Percentiles rank a stretch among this genome's conserved stretches.
phyloP scores from a whole-genome alignment of 2,797 vertebrate genomes.

The Naso thynnoides region DNA sequence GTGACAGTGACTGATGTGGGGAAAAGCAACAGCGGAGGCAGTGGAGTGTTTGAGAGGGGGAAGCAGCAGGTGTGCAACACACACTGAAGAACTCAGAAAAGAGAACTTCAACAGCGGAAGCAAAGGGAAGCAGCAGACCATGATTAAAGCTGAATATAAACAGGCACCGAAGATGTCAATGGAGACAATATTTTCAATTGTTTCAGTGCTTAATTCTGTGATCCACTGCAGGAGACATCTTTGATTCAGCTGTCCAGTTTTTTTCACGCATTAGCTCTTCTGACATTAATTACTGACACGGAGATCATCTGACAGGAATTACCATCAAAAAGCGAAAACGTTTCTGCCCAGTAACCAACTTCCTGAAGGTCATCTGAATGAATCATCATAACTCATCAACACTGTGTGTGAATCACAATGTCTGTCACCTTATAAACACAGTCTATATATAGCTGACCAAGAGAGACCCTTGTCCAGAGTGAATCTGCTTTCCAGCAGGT shows the following conservation, averaged over 20 bases:
- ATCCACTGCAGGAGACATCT: neutral
- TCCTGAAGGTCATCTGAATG: constrained; percentile 57
- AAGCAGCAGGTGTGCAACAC: constrained; percentile 63
- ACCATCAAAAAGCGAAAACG: neutral
- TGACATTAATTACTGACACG: neutral
- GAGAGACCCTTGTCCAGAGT: constrained; percentile 30
- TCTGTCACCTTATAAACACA: constrained; percentile 51
- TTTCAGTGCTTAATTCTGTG: neutral
- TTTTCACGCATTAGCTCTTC: neutral
- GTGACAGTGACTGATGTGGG: neutral
- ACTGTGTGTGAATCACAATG: constrained; percentile 51
- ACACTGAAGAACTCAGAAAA: constrained; percentile 32
- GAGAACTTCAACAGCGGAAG: constrained; percentile 61
- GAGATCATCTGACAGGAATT: neutral
- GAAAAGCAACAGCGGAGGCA: constrained; percentile 32
- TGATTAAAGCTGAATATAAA: constrained; percentile 26
- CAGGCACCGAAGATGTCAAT: neutral
- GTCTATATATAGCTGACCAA: constrained; percentile 53
- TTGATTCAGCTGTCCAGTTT: neutral
- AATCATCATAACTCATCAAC: constrained; percentile 55
- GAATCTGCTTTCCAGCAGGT: constrained; percentile 15
- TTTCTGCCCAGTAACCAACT: constrained; percentile 43
- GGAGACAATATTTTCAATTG: constrained; percentile 1
- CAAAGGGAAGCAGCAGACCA: constrained; percentile 47
- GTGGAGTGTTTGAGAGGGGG: constrained; percentile 38